Percentiles rank a stretch among this genome's conserved stretches.
These are phyloP conservation scores for Petrocephalus sullivani DNA, from an alignment of 2,797 vertebrate species.

Conservation along the genomic window DNA sequence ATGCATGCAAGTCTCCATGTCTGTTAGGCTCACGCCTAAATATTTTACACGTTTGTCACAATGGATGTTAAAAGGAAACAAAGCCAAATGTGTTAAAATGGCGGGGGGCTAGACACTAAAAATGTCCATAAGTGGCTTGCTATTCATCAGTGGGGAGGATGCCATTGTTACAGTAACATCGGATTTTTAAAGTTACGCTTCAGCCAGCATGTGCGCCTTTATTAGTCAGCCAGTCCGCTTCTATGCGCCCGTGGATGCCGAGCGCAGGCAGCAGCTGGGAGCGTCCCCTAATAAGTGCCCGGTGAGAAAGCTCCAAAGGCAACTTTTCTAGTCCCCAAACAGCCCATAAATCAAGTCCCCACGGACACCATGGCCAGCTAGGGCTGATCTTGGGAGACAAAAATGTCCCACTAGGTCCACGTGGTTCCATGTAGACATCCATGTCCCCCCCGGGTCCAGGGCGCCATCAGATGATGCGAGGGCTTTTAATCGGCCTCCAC, in stretches of 20 bases:
- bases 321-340: neutral
- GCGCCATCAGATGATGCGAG: neutral
- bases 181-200: neutral
- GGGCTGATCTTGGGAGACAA: neutral
- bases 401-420: neutral
- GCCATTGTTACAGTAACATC: neutral
- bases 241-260: neutral
- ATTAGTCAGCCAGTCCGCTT: neutral
- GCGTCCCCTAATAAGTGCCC: neutral
- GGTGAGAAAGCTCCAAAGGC: neutral
- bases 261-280: neutral
- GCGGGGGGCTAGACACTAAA: neutral
- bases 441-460: neutral
- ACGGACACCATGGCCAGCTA: neutral
- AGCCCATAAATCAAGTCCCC: neutral
- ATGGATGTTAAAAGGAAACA: neutral
- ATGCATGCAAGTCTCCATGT: neutral
- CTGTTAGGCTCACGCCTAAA: neutral
- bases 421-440: neutral
- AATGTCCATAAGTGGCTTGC: neutral
- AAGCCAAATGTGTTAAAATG: neutral
- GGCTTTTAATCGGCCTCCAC: neutral
- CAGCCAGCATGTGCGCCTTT: neutral
- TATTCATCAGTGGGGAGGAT: neutral
- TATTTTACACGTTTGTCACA: neutral